phyloP scores from a whole-genome alignment of 2,113 vertebrate species.

The Buteo buteo region DNA sequence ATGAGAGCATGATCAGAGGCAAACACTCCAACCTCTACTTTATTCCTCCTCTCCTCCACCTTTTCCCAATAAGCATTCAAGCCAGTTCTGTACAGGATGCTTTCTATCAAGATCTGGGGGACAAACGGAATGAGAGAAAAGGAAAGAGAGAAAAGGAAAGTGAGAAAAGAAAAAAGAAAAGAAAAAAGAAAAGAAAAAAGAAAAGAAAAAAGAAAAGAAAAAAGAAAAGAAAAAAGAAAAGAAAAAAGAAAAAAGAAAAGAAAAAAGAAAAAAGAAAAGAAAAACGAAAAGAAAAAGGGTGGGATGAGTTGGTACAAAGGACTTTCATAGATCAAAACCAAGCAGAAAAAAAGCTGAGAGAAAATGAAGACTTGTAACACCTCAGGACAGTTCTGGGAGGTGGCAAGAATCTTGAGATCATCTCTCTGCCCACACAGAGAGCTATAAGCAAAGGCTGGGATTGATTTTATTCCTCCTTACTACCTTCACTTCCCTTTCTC shows the following conservation, averaged over 20 bases:
- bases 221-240: too few relatives aligned
- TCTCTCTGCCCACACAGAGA: background rate
- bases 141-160: too few relatives aligned
- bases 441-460: background rate
- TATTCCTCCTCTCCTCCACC: background rate
- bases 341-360: background rate
- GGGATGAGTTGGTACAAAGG: background rate
- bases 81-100: background rate
- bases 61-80: background rate
- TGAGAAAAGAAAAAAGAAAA: too few relatives aligned
- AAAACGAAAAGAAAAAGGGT: too few relatives aligned
- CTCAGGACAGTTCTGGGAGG: background rate
- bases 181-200: too few relatives aligned
- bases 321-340: background rate
- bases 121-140: background rate
- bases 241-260: too few relatives aligned
- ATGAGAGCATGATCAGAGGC: background rate
- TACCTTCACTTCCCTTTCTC: background rate
- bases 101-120: background rate
- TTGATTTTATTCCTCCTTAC: background rate
- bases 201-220: too few relatives aligned
- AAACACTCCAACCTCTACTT: background rate
- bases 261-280: background rate
- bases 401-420: background rate
- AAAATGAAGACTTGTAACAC: background rate